A percentile compares a stretch with the other conserved stretches of the same genome.
phyloP scores from a whole-genome alignment of 2,113 vertebrate genomes.

The Andinoacara biseriatus region DNA sequence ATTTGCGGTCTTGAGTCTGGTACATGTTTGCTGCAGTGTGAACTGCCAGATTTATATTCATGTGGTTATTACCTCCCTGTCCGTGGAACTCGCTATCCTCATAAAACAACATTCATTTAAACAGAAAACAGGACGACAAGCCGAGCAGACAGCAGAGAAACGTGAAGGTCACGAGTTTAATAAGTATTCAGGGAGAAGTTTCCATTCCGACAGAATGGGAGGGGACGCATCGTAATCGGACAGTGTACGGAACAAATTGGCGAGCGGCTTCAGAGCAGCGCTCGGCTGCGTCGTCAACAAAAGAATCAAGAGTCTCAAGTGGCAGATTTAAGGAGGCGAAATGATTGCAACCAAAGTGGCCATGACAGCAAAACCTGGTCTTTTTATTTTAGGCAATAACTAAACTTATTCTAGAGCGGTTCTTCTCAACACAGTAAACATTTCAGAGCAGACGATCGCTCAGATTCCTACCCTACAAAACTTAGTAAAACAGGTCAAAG shows the following conservation, averaged over 20 bases:
- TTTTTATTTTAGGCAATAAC: conserved; percentile 31
- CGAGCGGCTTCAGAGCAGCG: not conserved
- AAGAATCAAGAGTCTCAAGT: conserved; percentile 24
- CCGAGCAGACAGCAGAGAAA: conserved; percentile 9
- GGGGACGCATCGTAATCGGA: not conserved
- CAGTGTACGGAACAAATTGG: conserved; percentile 36
- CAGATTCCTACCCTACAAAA: not conserved
- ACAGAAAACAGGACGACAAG: not conserved
- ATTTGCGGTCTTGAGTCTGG: not conserved
- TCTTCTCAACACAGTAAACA: not conserved
- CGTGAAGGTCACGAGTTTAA: conserved; percentile 42
- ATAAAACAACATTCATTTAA: conserved; percentile 32
- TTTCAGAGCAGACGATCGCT: not conserved
- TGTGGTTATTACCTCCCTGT: not conserved
- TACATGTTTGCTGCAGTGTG: conserved; percentile 7
- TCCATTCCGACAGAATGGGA: conserved; percentile 37
- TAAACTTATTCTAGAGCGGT: not conserved
- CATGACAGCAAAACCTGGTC: not conserved
- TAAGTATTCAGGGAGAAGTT: conserved; percentile 50
- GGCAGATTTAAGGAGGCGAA: conserved; percentile 39
- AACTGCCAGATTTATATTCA: conserved; percentile 24
- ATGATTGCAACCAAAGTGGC: conserved; percentile 25
- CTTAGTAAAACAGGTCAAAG: not conserved
- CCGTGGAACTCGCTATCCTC: not conserved
- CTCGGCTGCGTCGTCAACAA: conserved; percentile 28